Base-by-base conservation (phyloP, 2,113 vertebrate species). In the Psettodes erumei region DNA sequence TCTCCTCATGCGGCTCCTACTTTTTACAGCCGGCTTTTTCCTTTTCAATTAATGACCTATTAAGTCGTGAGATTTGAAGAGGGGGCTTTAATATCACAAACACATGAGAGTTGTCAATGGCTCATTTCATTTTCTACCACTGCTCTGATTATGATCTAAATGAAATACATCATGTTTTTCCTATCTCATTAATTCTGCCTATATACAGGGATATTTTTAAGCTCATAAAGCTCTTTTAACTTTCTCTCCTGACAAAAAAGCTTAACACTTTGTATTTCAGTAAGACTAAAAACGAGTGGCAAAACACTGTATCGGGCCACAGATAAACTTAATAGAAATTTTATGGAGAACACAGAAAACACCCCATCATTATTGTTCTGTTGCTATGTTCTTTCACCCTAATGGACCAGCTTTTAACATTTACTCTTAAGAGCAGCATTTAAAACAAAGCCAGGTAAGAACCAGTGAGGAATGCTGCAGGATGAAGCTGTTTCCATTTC, bases 391-490 rank as follows among this genome's bases (percentile, higher is more conserved):
- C 53, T 71, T 61, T 59, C 53, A 68, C 23, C 25, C 23, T 75
- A 69, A 84, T 79, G 71, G 67, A 64, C 1, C 33, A 33, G 35
- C 71, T 84, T 82, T 84, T 72, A 82, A 60, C 42, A 51, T 55
- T n/a, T 75, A 40, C 53, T 71, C 15, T 32, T 47, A 47, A 78
- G 60, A 40, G 59, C 48, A 25, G 0, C 8, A 79, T 60, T 73
- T 70, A 60, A 78, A 81, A 77, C 32, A 66, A 60, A 32, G 47
- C 19, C 6, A 54, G 75, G 53, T 77, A 8, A 19, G 21, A 59
- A n/a, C n/a, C 56, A 55, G 11, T 33, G 40, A 30, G 37, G 1
- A 40, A 59, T 2, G 35, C 42, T 40, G 9, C 18, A 8, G 19
- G 35, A 77, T 56, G 15, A 67, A 32, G 28, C 43, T 1, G 0